phyloP scores from a whole-genome alignment of 2,888 invertebrate species.

The Melieria omissa region DNA sequence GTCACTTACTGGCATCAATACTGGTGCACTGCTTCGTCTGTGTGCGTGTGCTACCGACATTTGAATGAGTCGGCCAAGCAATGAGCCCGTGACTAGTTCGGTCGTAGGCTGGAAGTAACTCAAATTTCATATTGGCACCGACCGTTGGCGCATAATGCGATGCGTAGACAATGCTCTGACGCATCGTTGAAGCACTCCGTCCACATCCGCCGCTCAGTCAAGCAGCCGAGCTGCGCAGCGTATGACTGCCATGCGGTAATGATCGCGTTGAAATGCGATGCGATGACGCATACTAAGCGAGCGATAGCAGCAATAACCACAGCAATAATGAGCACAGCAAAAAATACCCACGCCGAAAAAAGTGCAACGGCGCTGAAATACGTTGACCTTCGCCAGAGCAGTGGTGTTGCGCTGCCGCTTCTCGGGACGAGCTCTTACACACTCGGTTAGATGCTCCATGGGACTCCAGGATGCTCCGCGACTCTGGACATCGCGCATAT shows the following conservation, averaged over 20 bases:
- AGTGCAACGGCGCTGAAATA: neutral
- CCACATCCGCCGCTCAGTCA: neutral
- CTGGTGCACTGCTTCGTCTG: too few species aligned
- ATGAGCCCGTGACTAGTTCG: too few species aligned
- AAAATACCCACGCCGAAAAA: neutral
- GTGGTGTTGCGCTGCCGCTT: neutral
- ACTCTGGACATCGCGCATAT: neutral
- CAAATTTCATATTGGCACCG: too few species aligned
- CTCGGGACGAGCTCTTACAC: neutral
- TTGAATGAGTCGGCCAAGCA: too few species aligned
- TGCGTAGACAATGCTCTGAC: conserved; percentile 29
- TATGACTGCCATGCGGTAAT: neutral
- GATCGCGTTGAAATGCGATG: conserved; percentile 6
- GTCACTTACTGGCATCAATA: too few species aligned
- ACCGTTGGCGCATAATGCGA: too few species aligned
- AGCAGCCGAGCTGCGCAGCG: neutral
- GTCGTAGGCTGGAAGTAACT: too few species aligned
- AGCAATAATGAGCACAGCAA: neutral
- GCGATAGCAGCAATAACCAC: neutral
- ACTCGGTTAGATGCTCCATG: neutral
- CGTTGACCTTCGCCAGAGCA: conserved; percentile 5
- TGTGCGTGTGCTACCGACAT: too few species aligned
- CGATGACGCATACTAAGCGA: conserved; percentile 20
- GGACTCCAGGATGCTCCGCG: neutral
- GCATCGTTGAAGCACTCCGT: conserved; percentile 23